Evolutionary conservation across 2,888 invertebrate genomes (phyloP), one percentile per base, ranked within the genome.

Genomic region (Plutella xylostella): DNA sequence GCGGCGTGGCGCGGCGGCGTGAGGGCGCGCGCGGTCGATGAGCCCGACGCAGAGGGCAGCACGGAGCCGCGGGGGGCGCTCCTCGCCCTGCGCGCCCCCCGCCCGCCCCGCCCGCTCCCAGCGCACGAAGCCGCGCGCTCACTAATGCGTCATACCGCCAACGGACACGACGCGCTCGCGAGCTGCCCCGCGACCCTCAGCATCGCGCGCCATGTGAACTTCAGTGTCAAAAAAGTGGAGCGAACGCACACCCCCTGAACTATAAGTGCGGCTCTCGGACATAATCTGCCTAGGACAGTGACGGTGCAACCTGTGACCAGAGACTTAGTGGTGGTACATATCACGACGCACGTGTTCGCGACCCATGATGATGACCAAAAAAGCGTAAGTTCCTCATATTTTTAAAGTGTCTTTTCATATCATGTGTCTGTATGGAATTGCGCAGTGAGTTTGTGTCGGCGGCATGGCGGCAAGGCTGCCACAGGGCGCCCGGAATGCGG

Each of bases 61-160:
- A 75, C 74, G 62, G 71, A 70, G 64, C 57, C 49, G 52, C 55
- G 68, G 70, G 69, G 68, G 63, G 71, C 63, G 64, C 66, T 61
- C 61, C 59, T 55, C 58, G 60, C 57, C 66, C 66, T 20, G 14
- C 65, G 56, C 70, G 55, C 61, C 58, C 62, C 60, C 61, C 56
- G 21, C 45, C 59, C 63, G 56, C 69, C 67, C 68, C 71, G 68
- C 55, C 62, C 68, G 71, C 71, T 68, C 55, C 70, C 67, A 61
- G 62, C 60, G 61, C 33, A 17, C 68, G 75, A 75, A 68, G 75
- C 73, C 77, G 79, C 79, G 79, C 82, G 80, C 68, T 82, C 82
- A 82, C 78, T 79, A 80, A 80, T 80, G 82, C 82, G 82, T 80
- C 82, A 80, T 72, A 69, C 62, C 68, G 78, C 77, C 66, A 63